Evolutionary conservation across 2,113 vertebrate species (phyloP), one percentile per base, ranked within the genome.

Genomic region (Menidia beryllina): DNA sequence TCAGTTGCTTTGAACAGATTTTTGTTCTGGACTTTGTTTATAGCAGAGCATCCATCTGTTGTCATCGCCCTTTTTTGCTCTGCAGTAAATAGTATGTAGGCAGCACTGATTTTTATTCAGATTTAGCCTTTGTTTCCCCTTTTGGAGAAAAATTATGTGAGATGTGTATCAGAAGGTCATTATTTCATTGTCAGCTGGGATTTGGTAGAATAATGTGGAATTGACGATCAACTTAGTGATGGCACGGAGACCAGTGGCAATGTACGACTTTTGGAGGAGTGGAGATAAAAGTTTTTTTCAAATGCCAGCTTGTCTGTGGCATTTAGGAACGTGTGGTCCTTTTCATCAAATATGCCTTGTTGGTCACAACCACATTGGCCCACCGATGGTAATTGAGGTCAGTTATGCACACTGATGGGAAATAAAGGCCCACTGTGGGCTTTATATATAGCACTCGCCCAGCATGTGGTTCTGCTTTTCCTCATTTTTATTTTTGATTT

Each of bases 261-360:
- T 80, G 62, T 50, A 58, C 66, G 83, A 83, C 91, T 86, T 89
- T 89, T 88, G 72, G 78, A 71, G 61, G 24, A 59, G 72, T 66
- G 41, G 71, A 91, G 92, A 93, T 93, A 92, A 93, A 92, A 92
- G 49, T 89, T 89, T 82, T n/a, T 70, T 79, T 72, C 72, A 93
- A 93, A 93, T 93, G 91, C 88, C 92, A 93, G 26, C 87, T 75
- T 68, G 86, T 84, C 89, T 88, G 89, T 93, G 93, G 87, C 92
- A 93, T 93, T 93, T 93, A 84, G 81, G 59, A 68, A 59, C 7
- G 21, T 72, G 78, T 77, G 79, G 81, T 91, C 64, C 63, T 78
- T 86, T 89, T 85, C 78, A 89, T 81, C 55, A 63, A 86, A 89
- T 90, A 86, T 77, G 54, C 77, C 61, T 82, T 77, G 89, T 90